Conservation (phyloP, 2,888 invertebrate genomes). For the Litoditis marina region DNA sequence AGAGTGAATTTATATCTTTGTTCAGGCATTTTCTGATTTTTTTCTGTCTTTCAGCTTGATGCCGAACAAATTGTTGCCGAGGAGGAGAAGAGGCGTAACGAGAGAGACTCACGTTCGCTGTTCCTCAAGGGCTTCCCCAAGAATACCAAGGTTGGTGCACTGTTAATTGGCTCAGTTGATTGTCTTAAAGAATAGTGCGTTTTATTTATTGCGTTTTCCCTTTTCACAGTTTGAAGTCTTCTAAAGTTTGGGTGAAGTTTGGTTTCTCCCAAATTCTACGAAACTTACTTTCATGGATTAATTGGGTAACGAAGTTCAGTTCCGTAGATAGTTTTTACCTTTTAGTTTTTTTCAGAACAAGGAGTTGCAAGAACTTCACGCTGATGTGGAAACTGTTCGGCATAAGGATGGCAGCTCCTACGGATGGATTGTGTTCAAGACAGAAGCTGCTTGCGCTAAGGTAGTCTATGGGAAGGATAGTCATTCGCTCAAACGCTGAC, state of each 20-base stretch:
- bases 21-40: slow-evolving; percentile 1
- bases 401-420: slow-evolving; percentile 29
- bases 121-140: slow-evolving; percentile 48
- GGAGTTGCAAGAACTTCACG: slow-evolving; percentile 18
- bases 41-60: slow-evolving; percentile 4
- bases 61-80: slow-evolving; percentile 31
- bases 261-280: no score
- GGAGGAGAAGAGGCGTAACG: slow-evolving; percentile 43
- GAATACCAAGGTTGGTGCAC: slow-evolving; percentile 16
- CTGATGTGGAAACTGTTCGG: slow-evolving; percentile 39
- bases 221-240: neutral
- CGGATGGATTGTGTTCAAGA: slow-evolving; percentile 47
- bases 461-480: no score
- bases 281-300: slow-evolving; percentile 8
- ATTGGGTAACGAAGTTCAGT: no score
- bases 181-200: no score
- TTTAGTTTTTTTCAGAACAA: slow-evolving; percentile 9
- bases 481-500: no score
- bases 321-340: no score
- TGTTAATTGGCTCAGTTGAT: no score
- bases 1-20: neutral
- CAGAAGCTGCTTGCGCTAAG: slow-evolving; percentile 37
- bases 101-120: slow-evolving; percentile 42
- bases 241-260: no score
- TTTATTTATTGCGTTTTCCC: no score